phyloP scores from a whole-genome alignment of 2,113 vertebrate species.

The Bettongia penicillata region DNA sequence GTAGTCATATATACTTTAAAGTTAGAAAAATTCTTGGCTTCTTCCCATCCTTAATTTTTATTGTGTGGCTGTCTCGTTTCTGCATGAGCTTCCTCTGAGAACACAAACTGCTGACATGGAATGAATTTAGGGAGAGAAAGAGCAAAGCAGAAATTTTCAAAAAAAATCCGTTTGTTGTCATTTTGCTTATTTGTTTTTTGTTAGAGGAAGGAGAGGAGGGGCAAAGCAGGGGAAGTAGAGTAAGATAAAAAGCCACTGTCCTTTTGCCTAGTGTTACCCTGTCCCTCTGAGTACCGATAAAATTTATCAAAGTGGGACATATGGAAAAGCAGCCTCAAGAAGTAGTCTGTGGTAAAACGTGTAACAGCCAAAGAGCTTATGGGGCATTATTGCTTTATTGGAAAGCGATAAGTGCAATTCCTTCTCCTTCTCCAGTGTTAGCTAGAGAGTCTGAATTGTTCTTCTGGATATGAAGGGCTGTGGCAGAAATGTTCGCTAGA shows the following conservation, averaged over 20 bases:
- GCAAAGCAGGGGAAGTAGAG: conserved; percentile 56
- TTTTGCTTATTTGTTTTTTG: background rate
- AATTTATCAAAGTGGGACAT: conserved; percentile 84
- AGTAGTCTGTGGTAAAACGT: conserved; percentile 80
- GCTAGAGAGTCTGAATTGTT: conserved; percentile 16
- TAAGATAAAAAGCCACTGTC: conserved; percentile 86
- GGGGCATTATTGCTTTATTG: conserved; percentile 66
- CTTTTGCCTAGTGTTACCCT: conserved; percentile 67
- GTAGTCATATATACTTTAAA: conserved; percentile 63
- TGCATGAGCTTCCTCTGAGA: conserved; percentile 83
- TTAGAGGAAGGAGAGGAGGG: conserved; percentile 33
- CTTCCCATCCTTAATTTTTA: conserved; percentile 80
- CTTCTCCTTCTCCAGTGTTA: conserved; percentile 32
- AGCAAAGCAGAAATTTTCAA: conserved; percentile 82
- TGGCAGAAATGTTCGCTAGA: background rate
- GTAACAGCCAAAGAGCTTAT: conserved; percentile 77
- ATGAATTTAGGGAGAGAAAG: conserved; percentile 79
- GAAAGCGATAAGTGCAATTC: background rate
- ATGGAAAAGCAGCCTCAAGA: conserved; percentile 71
- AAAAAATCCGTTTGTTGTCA: conserved; percentile 54
- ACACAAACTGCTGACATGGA: conserved; percentile 86
- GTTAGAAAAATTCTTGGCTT: conserved; percentile 83
- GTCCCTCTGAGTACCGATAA: conserved; percentile 84
- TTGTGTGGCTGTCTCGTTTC: conserved; percentile 83
- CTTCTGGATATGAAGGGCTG: conserved; percentile 39